Evolutionary conservation across 2,113 vertebrate species (phyloP), one percentile per base, ranked within the genome.

Genomic region (Salvelinus sp.): DNA sequence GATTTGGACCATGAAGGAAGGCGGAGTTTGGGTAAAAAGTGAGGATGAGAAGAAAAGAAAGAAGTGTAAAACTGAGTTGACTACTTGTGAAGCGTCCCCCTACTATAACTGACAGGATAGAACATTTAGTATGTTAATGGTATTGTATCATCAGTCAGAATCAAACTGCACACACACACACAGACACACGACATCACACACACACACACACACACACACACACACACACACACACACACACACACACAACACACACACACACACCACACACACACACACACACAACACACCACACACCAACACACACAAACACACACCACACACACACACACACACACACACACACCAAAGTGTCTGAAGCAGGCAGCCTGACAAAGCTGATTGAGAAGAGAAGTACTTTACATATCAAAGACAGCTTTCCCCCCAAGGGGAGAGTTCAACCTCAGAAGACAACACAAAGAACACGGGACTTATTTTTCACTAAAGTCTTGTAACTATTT

Each of bases 321-420:
- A 6, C 44, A 47, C 5, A 10, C 44, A 47, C 10, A 10, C 44
- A 12, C 44, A 47, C 44, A 47, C 44, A 48, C 47, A 13, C 47
- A 48, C 1, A 13, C 47, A 48, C 0, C 23, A 23, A 23, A 23
- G 23, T 23, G 23, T 23, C 23, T 23, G 23, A 23, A 23, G 23
- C 23, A 23, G 23, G 68, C 76, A 2, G 77, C 82, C 81, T 81
- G 82, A 81, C 81, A 84, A 77, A 85, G 85, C 81, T 72, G 78
- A 86, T 63, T 70, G 82, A 83, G 76, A 54, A 2, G 2, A 3
- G 76, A 16, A 60, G 3, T 23, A 30, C 80, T 91, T 88, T 87
- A 69, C 87, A 90, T 83, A 87, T 87, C 83, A 86, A 89, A 89
- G 83, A 72, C 68, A 80, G 27, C 14, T n/a, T 44, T 67, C 25